phyloP scores from a whole-genome alignment of 2,113 vertebrate genomes.

The Oryzias woworae region DNA sequence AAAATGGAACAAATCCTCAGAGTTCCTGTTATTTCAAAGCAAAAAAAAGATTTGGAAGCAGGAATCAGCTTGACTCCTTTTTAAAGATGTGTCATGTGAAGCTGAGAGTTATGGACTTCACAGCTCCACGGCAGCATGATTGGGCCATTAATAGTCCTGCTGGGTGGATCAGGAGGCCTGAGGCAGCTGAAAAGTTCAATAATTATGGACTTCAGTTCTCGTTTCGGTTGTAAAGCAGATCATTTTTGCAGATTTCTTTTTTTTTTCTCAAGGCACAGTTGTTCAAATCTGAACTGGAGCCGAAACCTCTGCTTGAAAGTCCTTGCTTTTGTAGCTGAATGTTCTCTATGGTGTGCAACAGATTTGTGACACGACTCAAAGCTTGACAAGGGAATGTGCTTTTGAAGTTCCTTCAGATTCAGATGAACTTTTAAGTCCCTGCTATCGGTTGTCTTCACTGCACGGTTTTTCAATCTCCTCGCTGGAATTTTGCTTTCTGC shows the following conservation, averaged over 20 bases:
- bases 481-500: slow-evolving; percentile 42
- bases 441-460: slow-evolving; percentile 13
- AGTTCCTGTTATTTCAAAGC: slow-evolving; percentile 4
- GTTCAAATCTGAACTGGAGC: slow-evolving; percentile 3
- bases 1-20: neutral
- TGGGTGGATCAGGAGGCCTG: slow-evolving; percentile 5
- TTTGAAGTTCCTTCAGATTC: slow-evolving; percentile 49
- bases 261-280: neutral
- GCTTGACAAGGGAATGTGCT: slow-evolving; percentile 21
- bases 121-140: neutral
- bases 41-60: neutral
- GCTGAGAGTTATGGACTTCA: neutral
- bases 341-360: slow-evolving; percentile 1
- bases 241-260: slow-evolving; percentile 2
- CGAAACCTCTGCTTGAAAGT: slow-evolving; percentile 13
- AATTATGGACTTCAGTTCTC: slow-evolving; percentile 2
- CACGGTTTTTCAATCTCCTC: slow-evolving; percentile 8
- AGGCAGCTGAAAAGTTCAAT: slow-evolving; percentile 20
- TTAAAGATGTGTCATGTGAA: neutral
- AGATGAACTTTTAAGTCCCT: slow-evolving; percentile 31
- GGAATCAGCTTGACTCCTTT: slow-evolving; percentile 10
- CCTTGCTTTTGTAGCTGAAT: neutral
- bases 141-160: neutral
- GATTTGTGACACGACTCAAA: slow-evolving; percentile 14
- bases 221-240: neutral